Evolutionary conservation across 2,888 invertebrate genomes (phyloP), one percentile per base, ranked within the genome.

Genomic region (Busseola fusca): DNA sequence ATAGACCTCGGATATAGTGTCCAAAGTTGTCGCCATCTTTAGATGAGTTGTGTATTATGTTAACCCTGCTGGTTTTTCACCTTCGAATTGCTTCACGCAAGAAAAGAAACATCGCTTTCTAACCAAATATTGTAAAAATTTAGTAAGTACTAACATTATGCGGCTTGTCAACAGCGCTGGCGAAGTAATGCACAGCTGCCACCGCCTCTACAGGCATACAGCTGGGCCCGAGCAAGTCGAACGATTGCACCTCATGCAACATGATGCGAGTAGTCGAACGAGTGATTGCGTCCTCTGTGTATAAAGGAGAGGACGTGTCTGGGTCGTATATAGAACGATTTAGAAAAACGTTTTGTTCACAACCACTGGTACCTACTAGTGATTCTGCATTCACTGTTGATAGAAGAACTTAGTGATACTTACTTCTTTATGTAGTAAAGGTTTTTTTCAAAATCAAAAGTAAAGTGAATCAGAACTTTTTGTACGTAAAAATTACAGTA

Each of bases 181-280:
- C 93, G 84, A 93, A 94, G 87, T 93, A 93, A 67, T 91, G 93
- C 2, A 94, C 92, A 1, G 94, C 92, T 0, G 93, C 90, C 14
- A 94, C 76, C 0, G 93, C 92, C 69, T 93, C 93, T 1, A 88
- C 89, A 0, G 94, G 91, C 34, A 81, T 58, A 0, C 91, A 84
- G 18, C 77, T 63, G 0, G 91, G 86, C 0, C 90, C 91, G 67
- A 94, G 88, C 78, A 89, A 82, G 40, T 93, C 91, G 52, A 87
- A 66, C 2, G 94, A 94, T 37, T 80, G 84, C 27, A 74, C 81
- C 3, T 79, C 80, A 6, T 75, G 81, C 1, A 76, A 62, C 65
- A 92, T 14, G 63, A 94, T 81, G 5, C 88, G 88, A 37, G 87
- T 80, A 0, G 93, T 92, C 3, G 94, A 94, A 12, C 89, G 73